phyloP scores from a whole-genome alignment of 2,797 vertebrate species.

The Parotocinclus haroldoi region DNA sequence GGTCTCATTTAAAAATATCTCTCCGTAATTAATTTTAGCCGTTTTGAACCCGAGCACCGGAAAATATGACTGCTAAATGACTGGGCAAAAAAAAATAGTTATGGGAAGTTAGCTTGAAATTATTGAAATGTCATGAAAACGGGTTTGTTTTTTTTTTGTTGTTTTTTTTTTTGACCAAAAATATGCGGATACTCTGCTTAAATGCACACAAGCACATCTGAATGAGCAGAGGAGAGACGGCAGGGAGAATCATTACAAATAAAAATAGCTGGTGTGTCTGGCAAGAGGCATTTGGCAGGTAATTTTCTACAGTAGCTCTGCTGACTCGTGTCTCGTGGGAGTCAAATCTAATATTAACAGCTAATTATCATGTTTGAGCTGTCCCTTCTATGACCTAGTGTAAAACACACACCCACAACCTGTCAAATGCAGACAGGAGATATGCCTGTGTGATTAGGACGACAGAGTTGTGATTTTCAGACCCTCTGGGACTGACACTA shows the following conservation, averaged over 20 bases:
- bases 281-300: slow-evolving; percentile 68
- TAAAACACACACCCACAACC: slow-evolving; percentile 18
- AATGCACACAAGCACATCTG: slow-evolving; percentile 59
- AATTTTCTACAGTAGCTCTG: slow-evolving; percentile 71
- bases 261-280: slow-evolving; percentile 72
- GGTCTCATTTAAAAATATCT: too few relatives aligned
- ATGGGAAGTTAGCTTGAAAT: too few relatives aligned
- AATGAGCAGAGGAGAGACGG: slow-evolving; percentile 7
- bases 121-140: too few relatives aligned
- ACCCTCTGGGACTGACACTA: slow-evolving; percentile 23
- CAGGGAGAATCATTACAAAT: slow-evolving; percentile 58
- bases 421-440: slow-evolving; percentile 24
- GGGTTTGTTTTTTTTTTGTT: too few relatives aligned
- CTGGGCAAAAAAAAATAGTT: too few relatives aligned
- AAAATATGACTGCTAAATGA: too few relatives aligned
- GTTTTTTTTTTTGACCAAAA: too few relatives aligned
- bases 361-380: slow-evolving; percentile 74
- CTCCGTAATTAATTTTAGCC: too few relatives aligned
- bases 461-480: slow-evolving; percentile 29
- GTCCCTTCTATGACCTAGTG: slow-evolving; percentile 65
- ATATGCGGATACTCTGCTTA: slow-evolving; percentile 44
- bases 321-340: slow-evolving; percentile 69
- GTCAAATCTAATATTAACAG: slow-evolving; percentile 76
- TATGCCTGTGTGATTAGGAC: slow-evolving; percentile 25
- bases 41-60: too few relatives aligned